These are phyloP conservation scores for Scrobipalpa atriplicella DNA, from an alignment of 2,888 invertebrate species.

Conservation along the genomic window DNA sequence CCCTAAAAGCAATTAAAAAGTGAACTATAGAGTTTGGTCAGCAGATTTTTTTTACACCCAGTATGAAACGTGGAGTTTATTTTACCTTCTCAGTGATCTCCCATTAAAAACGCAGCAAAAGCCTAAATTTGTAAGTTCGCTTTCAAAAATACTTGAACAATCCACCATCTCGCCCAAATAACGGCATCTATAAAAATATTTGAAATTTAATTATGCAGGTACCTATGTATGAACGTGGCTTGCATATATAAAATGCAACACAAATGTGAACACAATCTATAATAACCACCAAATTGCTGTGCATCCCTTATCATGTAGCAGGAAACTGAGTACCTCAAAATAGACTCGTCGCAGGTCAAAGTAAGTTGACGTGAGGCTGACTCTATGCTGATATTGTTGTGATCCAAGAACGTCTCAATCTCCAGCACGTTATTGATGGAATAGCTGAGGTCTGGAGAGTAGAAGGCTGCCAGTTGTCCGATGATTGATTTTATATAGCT, in stretches of 20 bases:
- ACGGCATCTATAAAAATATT: conserved; percentile 62
- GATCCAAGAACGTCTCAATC: conserved; percentile 49
- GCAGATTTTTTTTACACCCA: neutral
- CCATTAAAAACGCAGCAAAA: conserved; percentile 82
- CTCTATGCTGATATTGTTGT: conserved; percentile 53
- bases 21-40: too few relatives aligned
- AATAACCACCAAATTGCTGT: too few relatives aligned
- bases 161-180: conserved; percentile 58
- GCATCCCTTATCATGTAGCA: too few relatives aligned
- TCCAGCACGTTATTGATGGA: conserved; percentile 44
- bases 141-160: conserved; percentile 70
- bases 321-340: conserved; percentile 49
- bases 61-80: neutral
- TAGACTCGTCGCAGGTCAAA: conserved; percentile 54
- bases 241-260: too few relatives aligned
- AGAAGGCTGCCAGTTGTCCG: conserved; percentile 57
- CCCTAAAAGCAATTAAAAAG: too few relatives aligned
- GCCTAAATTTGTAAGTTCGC: conserved; percentile 78
- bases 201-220: neutral
- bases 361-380: conserved; percentile 48
- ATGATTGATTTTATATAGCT: conserved; percentile 44
- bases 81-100: conserved; percentile 47
- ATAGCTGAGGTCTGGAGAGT: conserved; percentile 51
- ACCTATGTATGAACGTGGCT: neutral
- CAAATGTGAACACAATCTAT: too few relatives aligned